These are phyloP conservation scores for Paragorgia papillata DNA, from an alignment of 92 coral and sea anemone genomes.

Conservation along the genomic window DNA sequence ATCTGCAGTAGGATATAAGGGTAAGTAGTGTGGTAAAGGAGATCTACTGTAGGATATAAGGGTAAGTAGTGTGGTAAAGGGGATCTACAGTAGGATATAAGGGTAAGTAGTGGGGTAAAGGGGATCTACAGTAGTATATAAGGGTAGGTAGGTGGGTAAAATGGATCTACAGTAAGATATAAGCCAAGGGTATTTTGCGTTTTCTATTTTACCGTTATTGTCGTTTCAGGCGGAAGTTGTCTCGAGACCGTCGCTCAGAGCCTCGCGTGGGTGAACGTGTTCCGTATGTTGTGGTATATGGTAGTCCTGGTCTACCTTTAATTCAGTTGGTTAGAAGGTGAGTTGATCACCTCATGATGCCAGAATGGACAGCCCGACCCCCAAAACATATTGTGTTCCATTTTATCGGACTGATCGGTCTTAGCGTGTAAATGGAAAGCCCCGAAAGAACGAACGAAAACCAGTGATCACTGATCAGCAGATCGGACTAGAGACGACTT, in stretches of 20 bases:
- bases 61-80: not conserved
- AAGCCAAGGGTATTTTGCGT: not conserved
- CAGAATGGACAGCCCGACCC: not conserved
- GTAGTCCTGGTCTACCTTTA: constrained; percentile 92
- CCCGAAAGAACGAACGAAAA: no score
- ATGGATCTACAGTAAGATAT: not conserved
- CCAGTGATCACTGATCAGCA: no score
- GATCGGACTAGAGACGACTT: no score
- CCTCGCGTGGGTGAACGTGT: constrained; percentile 98
- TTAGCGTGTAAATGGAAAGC: no score
- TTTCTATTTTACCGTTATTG: not conserved
- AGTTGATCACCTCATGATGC: not conserved
- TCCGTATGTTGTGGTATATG: constrained; percentile 92
- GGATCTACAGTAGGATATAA: no score
- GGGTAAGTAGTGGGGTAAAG: not conserved
- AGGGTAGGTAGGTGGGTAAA: not conserved
- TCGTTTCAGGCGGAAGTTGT: constrained; percentile 71
- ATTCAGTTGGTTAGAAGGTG: constrained; percentile 90
- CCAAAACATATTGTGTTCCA: no score
- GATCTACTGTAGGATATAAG: not conserved
- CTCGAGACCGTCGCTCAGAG: constrained; percentile 93
- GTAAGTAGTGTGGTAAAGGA: not conserved
- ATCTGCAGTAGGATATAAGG: not conserved
- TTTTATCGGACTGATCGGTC: no score
- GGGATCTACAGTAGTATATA: no score